A percentile compares a stretch with the other conserved stretches of the same genome.
phyloP scores from a whole-genome alignment of 2,888 invertebrate genomes.

The Chrysopilus asiliformis region DNA sequence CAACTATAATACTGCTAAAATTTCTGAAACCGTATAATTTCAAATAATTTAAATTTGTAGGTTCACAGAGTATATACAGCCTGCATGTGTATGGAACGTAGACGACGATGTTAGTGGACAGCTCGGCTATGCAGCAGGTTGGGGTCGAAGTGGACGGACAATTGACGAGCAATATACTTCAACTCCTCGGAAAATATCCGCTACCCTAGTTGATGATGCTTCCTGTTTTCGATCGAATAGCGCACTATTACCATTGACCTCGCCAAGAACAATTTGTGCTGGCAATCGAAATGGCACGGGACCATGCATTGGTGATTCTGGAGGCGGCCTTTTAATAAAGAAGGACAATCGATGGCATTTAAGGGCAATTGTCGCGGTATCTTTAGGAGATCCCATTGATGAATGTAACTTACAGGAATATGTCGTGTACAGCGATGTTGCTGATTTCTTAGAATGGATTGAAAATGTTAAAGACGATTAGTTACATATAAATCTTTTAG shows the following conservation, averaged over 20 bases:
- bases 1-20: too few species aligned
- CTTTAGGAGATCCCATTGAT: too few species aligned
- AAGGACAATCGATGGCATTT: conserved; percentile 36
- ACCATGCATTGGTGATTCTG: conserved; percentile 44
- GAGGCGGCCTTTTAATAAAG: conserved; percentile 40
- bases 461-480: too few species aligned
- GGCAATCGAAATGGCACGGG: conserved; percentile 28
- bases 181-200: conserved; percentile 34
- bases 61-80: conserved; percentile 36
- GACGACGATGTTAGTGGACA: conserved; percentile 30
- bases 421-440: conserved; percentile 49
- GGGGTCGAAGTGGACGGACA: conserved; percentile 35
- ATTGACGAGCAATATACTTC: conserved; percentile 9
- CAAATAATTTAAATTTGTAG: conserved; percentile 11
- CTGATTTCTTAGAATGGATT: conserved; percentile 45
- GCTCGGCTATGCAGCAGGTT: conserved; percentile 41
- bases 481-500: too few species aligned
- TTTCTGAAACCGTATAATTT: too few species aligned
- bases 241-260: conserved; percentile 30
- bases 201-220: conserved; percentile 40
- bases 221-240: conserved; percentile 38
- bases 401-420: conserved; percentile 47
- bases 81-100: conserved; percentile 42
- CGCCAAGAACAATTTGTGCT: conserved; percentile 32
- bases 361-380: conserved; percentile 40